Evolutionary conservation across 1,140 invertebrate genomes (phyloP).

Genomic region (Panulirus ornatus): DNA sequence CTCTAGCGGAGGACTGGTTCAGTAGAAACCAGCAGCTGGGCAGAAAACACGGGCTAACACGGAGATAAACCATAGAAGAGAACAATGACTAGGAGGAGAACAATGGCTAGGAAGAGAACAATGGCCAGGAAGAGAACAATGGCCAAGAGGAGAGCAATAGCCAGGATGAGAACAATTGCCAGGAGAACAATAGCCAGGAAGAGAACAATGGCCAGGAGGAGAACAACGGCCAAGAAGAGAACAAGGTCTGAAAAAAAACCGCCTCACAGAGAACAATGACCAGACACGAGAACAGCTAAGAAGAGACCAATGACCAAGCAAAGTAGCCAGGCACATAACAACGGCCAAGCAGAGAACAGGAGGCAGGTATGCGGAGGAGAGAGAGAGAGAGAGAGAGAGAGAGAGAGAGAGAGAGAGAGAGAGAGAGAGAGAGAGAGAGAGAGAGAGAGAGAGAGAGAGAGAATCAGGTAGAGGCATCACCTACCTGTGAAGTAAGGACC

Average conservation of each 20-base stretch:
- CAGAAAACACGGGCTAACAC: neutral
- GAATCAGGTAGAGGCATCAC: neutral
- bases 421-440: slow-evolving; percentile 5
- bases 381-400: neutral
- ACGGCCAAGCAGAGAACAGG: neutral
- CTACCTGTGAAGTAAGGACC: neutral
- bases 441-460: slow-evolving; percentile 23
- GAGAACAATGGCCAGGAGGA: neutral
- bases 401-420: neutral
- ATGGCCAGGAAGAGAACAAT: neutral
- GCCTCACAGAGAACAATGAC: neutral
- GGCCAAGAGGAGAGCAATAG: neutral
- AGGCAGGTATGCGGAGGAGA: neutral
- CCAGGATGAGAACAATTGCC: no score
- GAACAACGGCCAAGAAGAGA: neutral
- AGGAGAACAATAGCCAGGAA: no score
- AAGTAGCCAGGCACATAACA: neutral
- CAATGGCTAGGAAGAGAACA: neutral
- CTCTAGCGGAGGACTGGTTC: no score
- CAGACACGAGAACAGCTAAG: no score
- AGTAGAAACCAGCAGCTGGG: no score
- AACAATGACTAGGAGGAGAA: neutral
- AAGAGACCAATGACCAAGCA: neutral
- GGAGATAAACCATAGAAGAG: neutral
- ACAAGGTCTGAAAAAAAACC: neutral